phyloP scores from a whole-genome alignment of 2,888 invertebrate genomes.

The Caenorhabditis imperialis region DNA sequence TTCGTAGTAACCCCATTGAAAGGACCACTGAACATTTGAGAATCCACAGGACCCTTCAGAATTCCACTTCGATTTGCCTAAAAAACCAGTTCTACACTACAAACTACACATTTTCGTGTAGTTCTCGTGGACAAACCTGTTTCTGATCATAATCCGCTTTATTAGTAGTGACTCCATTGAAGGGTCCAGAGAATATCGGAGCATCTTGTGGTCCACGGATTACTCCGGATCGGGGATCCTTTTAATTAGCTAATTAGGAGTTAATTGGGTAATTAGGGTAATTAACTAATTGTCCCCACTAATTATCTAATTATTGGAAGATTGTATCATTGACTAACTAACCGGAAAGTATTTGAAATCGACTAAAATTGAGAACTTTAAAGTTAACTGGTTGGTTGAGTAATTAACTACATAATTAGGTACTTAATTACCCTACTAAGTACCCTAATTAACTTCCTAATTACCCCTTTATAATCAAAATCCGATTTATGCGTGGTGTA shows the following conservation, averaged over 20 bases:
- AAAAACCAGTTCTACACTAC: conserved; percentile 1
- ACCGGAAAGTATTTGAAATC: too few relatives aligned
- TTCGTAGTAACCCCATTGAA: conserved; percentile 46
- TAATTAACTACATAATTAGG: too few relatives aligned
- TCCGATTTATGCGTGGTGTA: conserved; percentile 61
- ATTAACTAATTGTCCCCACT: too few relatives aligned
- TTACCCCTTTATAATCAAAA: conserved; percentile 54
- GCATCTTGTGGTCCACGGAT: background rate
- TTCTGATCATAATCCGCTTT: conserved; percentile 31
- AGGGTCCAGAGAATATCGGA: conserved; percentile 23
- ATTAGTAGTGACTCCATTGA: conserved; percentile 32
- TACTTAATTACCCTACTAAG: too few relatives aligned
- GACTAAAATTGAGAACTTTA: too few relatives aligned
- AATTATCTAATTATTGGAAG: too few relatives aligned
- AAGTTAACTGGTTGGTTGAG: too few relatives aligned
- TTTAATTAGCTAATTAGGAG: too few relatives aligned
- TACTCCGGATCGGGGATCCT: conserved; percentile 14
- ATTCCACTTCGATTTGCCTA: conserved; percentile 11
- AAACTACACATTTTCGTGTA: background rate
- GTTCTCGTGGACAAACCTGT: conserved; percentile 32
- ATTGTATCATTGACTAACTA: too few relatives aligned
- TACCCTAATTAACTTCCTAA: background rate
- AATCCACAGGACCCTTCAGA: background rate
- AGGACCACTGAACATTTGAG: conserved; percentile 20
- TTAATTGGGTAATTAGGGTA: too few relatives aligned